A percentile compares a stretch with the other conserved stretches of the same genome.
Evolutionary conservation across 2,113 vertebrate species (phyloP).

Genomic region (Tyrannus savana): DNA sequence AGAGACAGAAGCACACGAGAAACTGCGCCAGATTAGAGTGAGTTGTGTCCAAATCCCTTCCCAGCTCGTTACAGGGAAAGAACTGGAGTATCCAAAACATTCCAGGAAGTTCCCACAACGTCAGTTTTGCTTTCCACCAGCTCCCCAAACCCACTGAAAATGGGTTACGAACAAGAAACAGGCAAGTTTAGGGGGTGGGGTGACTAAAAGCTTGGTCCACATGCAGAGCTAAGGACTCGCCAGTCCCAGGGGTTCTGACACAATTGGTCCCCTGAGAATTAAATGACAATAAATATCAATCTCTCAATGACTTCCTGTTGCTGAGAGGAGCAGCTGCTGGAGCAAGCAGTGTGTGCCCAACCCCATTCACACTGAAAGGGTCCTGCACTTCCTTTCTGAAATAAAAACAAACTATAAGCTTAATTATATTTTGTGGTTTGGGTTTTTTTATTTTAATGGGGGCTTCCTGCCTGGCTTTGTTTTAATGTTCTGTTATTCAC

Average conservation of each 20-base stretch:
- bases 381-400: not conserved
- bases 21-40: slow-evolving; percentile 73
- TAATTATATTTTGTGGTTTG: not conserved
- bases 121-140: not conserved
- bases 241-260: not conserved
- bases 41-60: not conserved
- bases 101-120: not conserved
- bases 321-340: not conserved
- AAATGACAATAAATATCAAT: not conserved
- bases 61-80: not conserved
- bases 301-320: not conserved
- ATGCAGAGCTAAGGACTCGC: not conserved
- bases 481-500: not conserved
- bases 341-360: not conserved
- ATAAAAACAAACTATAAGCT: not conserved
- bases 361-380: not conserved
- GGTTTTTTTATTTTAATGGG: not conserved
- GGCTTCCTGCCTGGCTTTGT: not conserved
- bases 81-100: not conserved
- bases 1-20: slow-evolving; percentile 77
- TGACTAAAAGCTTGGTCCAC: not conserved
- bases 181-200: not conserved
- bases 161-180: not conserved
- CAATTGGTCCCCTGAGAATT: not conserved
- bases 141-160: not conserved